Evolutionary conservation across 2,888 invertebrate genomes (phyloP), one percentile per base, ranked within the genome.

Genomic region (Netelia virgata): DNA sequence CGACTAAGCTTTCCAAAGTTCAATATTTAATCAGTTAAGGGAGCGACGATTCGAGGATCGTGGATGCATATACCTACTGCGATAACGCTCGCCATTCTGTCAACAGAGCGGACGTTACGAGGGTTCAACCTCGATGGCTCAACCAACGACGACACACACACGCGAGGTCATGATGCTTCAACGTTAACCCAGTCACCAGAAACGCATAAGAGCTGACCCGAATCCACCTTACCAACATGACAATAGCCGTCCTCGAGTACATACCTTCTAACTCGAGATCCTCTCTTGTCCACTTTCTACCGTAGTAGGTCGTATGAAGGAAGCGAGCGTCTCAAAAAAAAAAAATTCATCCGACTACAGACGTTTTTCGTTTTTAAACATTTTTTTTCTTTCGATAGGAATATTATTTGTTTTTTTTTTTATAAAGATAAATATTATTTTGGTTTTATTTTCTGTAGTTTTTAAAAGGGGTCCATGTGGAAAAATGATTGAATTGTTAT

Each of bases 161-260:
- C 64, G 78, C 74, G 77, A 66, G 78, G 55, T 75, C 74, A 75
- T 59, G 78, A 63, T 64, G 53, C 70, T 78, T 72, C 74, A 66
- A 28, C 69, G 68, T 77, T 76, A 79, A 69, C 63, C 75, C 55
- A 41, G 88, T 87, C 86, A 86, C 84, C 88, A 89, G 90, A 90
- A 89, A 89, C 88, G 87, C 89, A 83, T 81, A 83, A 86, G 87
- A 83, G 86, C 82, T 89, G 91, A 91, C 91, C 91, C 87, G 90
- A 86, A 90, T 91, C 79, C 80, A 81, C 57, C 85, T 61, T 66
- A 76, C 82, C 79, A 82, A 87, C 82, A 47, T 87, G 86, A 91
- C 91, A 91, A 91, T 90, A 86, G 88, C 87, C 84, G 81, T 87
- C 88, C 90, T 90, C 88, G 86, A 89, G 88, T 88, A 83, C 83